Percentiles rank a stretch among this genome's conserved stretches.
phyloP scores from a whole-genome alignment of 2,888 invertebrate species.

The Catocala sponsa region DNA sequence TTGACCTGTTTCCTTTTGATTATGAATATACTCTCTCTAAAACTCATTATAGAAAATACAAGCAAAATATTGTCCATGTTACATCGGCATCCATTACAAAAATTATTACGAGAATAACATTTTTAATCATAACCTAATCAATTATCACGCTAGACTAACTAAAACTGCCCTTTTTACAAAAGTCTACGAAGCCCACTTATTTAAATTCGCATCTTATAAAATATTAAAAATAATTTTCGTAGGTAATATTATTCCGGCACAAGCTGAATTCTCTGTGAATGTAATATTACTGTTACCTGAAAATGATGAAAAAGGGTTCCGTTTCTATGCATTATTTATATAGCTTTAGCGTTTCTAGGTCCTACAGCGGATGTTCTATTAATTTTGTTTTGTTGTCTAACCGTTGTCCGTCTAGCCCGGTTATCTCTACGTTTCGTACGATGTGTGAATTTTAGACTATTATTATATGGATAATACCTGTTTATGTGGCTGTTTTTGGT shows the following conservation, averaged over 20 bases:
- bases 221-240: slow-evolving; percentile 25
- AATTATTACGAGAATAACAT: no score
- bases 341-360: slow-evolving; percentile 47
- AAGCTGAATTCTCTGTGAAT: slow-evolving; percentile 12
- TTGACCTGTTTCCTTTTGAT: no score
- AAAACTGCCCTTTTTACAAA: background rate
- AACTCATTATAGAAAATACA: no score
- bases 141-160: background rate
- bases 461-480: background rate
- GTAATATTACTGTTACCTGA: slow-evolving; percentile 24
- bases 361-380: slow-evolving; percentile 45
- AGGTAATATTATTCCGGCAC: slow-evolving; percentile 9
- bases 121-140: background rate
- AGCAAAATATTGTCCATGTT: no score
- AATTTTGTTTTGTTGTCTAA: slow-evolving; percentile 55
- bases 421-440: slow-evolving; percentile 18
- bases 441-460: slow-evolving; percentile 11
- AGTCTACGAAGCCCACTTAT: background rate
- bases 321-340: slow-evolving; percentile 39
- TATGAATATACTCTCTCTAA: no score
- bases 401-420: slow-evolving; percentile 34
- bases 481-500: no score
- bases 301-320: slow-evolving; percentile 35
- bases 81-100: no score
- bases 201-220: slow-evolving; percentile 4